Evolutionary conservation across 2,797 vertebrate genomes (phyloP), one percentile per base, ranked within the genome.

Genomic region (Centropyge bicolor): DNA sequence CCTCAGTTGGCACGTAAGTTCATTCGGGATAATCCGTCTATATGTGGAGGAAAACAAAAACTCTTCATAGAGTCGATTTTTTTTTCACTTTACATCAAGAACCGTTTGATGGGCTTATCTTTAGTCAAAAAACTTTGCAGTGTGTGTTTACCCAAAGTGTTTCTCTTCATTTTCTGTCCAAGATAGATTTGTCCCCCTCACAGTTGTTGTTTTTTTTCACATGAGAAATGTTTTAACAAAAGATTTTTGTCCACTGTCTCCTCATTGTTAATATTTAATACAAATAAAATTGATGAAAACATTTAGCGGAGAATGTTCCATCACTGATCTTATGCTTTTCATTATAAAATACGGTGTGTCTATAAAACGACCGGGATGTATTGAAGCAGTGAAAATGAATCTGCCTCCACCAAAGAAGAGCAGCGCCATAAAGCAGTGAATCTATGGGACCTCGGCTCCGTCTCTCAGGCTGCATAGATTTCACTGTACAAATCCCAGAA

Each of bases 231-330:
- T 86, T 91, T 81, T 77, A 71, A 82, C 70, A 73, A 82, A 83
- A 68, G 20, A 76, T 81, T 86, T 87, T 82, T 86, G 70, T 88
- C 81, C 85, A 78, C 70, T 65, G 76, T 89, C 78, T 90, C 67
- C 70, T 85, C 77, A 83, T 87, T 85, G 84, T 87, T 86, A 72
- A 85, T 90, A 91, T 91, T 91, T 92, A 90, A 88, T 89, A 88
- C 52, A 70, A 93, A 91, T 92, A 88, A 91, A 94, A 86, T 41
- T 40, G 41, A 80, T 66, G 46, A 75, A 86, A 84, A 70, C 16
- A 40, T 77, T 67, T 1, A 20, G 13, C 19, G 16, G 41, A 19
- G 70, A 31, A 27, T 68, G 70, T 81, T 68, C 31, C 3, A 13
- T 43, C 3, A 31, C 19, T 27, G 13, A 46, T n/a, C 5, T 75